Evolutionary conservation across 2,797 vertebrate genomes (phyloP).

Genomic region (Enteromius argenteus): DNA sequence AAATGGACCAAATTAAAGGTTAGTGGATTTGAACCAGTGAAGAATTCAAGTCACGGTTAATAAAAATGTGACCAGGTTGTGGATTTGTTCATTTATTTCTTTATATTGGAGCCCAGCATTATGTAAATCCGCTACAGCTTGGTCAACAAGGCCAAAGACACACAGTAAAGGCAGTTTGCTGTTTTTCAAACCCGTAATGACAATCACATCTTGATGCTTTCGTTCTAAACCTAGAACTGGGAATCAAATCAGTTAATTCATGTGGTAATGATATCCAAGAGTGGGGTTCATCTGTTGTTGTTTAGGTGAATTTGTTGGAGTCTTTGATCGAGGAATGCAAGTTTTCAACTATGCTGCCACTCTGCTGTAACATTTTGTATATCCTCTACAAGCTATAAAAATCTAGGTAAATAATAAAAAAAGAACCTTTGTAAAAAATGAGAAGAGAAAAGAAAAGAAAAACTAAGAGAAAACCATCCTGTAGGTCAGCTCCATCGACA

Average conservation of each 20-base stretch:
- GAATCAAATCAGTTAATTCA: constrained; percentile 57
- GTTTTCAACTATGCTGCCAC: constrained; percentile 63
- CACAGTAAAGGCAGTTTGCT: constrained; percentile 65
- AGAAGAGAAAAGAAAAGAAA: constrained; percentile 45
- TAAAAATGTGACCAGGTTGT: constrained; percentile 11
- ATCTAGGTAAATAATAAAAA: constrained; percentile 68
- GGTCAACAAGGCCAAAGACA: constrained; percentile 61
- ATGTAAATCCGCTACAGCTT: constrained; percentile 64
- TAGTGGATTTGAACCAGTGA: not conserved
- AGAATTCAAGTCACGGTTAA: constrained; percentile 4
- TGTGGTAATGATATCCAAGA: constrained; percentile 52
- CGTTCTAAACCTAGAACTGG: constrained; percentile 58
- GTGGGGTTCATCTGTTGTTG: constrained; percentile 46
- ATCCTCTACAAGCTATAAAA: constrained; percentile 65
- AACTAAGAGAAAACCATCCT: constrained; percentile 59
- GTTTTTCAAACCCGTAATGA: constrained; percentile 58
- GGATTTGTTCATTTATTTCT: constrained; percentile 63
- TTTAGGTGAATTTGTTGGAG: constrained; percentile 32
- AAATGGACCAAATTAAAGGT: not conserved
- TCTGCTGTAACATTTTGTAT: constrained; percentile 61
- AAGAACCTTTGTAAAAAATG: constrained; percentile 63
- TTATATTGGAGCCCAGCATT: constrained; percentile 61
- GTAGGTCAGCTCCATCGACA: constrained; percentile 57
- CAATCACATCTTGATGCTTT: constrained; percentile 57
- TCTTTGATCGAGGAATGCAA: constrained; percentile 64